Evolutionary conservation across 1,140 invertebrate species (phyloP).

Genomic region (Oreohelix idahoensis): DNA sequence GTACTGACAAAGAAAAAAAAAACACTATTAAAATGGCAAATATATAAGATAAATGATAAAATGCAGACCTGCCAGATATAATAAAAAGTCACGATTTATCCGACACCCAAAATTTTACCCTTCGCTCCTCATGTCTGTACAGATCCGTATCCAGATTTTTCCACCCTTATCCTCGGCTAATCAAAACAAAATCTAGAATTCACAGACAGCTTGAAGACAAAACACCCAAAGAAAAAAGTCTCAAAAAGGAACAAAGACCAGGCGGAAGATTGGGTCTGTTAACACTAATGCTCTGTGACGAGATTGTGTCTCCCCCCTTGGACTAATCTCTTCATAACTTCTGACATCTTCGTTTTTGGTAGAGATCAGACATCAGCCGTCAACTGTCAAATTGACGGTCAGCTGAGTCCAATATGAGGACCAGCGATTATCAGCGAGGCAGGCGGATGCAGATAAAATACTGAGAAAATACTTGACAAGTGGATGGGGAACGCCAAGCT

Average conservation of each 20-base stretch:
- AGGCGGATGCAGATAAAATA: too few species aligned
- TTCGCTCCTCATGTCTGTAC: not conserved
- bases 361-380: not conserved
- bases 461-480: too few species aligned
- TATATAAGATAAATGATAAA: too few species aligned
- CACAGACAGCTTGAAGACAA: not conserved
- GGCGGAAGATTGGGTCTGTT: not conserved
- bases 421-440: not conserved
- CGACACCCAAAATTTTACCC: too few species aligned
- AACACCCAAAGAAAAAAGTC: not conserved
- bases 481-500: too few species aligned
- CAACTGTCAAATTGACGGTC: not conserved
- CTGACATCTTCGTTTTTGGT: not conserved
- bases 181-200: not conserved
- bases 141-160: not conserved
- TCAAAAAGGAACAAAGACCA: not conserved
- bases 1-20: too few species aligned
- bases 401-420: not conserved
- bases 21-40: too few species aligned
- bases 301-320: not conserved
- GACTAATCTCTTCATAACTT: conserved; percentile 1
- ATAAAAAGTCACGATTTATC: too few species aligned
- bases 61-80: too few species aligned
- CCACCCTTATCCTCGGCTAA: not conserved
- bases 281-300: conserved; percentile 1